A percentile compares a stretch with the other conserved stretches of the same genome.
These are phyloP conservation scores for Archips xylosteana DNA, from an alignment of 2,888 invertebrate species.

Conservation along the genomic window DNA sequence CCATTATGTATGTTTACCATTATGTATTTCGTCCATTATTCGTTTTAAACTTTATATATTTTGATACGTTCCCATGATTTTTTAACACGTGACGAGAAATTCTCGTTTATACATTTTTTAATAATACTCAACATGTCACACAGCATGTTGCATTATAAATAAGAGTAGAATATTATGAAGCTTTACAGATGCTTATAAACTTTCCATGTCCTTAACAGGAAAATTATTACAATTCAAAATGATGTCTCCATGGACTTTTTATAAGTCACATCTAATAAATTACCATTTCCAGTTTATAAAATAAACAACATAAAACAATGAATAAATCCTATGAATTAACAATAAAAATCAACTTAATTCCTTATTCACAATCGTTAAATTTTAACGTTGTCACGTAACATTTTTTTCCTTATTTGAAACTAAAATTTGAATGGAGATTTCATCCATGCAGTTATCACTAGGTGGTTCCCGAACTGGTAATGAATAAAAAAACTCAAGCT, in stretches of 20 bases:
- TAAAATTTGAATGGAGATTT: slow-evolving; percentile 5
- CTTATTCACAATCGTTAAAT: slow-evolving; percentile 29
- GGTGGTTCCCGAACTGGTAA: slow-evolving; percentile 45
- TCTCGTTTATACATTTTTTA: too few relatives aligned
- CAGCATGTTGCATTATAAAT: too few relatives aligned
- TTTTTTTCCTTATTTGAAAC: background rate
- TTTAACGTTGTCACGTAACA: slow-evolving; percentile 17
- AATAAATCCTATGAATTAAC: slow-evolving; percentile 12
- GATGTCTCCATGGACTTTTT: background rate
- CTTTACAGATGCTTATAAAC: background rate
- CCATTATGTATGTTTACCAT: too few relatives aligned
- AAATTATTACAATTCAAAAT: background rate
- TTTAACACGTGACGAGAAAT: too few relatives aligned
- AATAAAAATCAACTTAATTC: slow-evolving; percentile 13
- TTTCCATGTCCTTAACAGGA: background rate
- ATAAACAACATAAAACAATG: slow-evolving; percentile 1
- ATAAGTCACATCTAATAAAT: background rate
- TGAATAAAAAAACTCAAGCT: slow-evolving; percentile 54
- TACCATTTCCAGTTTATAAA: slow-evolving; percentile 7
- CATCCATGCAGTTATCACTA: slow-evolving; percentile 4
- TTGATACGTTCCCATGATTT: too few relatives aligned
- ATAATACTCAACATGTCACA: too few relatives aligned
- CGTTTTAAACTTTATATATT: too few relatives aligned
- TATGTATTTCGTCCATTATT: too few relatives aligned
- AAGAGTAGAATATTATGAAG: too few relatives aligned